phyloP scores from a whole-genome alignment of 2,113 vertebrate genomes.

The Speoplatyrhinus poulsoni region DNA sequence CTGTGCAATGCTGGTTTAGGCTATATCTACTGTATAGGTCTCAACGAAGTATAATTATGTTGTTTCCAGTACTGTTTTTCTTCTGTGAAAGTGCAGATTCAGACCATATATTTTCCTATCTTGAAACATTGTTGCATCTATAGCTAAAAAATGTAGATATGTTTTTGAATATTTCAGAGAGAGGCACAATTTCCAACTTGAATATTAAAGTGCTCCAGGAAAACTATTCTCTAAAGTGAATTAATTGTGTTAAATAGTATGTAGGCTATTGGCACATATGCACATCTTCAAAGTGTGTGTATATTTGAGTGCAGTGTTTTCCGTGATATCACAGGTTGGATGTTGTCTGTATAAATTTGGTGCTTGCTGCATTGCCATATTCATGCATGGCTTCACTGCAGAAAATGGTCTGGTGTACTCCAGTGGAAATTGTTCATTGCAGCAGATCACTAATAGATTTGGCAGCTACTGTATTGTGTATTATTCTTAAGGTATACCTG shows the following conservation, averaged over 20 bases:
- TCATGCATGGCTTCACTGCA: conserved; percentile 56
- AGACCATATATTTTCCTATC: conserved; percentile 35
- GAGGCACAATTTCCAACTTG: conserved; percentile 55
- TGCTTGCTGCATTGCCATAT: conserved; percentile 64
- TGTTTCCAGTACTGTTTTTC: conserved; percentile 21
- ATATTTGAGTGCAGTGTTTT: conserved; percentile 53
- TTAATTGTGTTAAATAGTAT: conserved; percentile 7
- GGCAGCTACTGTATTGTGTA: conserved; percentile 10
- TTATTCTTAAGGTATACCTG: conserved; percentile 35
- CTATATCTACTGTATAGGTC: no score
- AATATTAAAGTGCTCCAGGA: conserved; percentile 52
- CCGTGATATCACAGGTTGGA: conserved; percentile 44
- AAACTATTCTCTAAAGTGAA: conserved; percentile 43
- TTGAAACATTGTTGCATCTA: conserved; percentile 67
- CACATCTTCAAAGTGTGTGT: conserved; percentile 13
- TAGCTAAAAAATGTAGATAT: conserved; percentile 76
- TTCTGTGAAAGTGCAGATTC: conserved; percentile 43
- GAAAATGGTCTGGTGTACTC: conserved; percentile 49
- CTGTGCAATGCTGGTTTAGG: no score
- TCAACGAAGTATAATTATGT: no score
- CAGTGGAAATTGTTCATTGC: conserved; percentile 41
- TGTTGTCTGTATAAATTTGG: conserved; percentile 47
- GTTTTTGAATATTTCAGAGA: conserved; percentile 78
- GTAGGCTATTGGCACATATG: neutral
- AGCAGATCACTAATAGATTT: conserved; percentile 44